A percentile compares a stretch with the other conserved stretches of the same genome.
These are phyloP conservation scores for Corythornis leucogaster DNA, from an alignment of 2,797 vertebrate species.

Conservation along the genomic window DNA sequence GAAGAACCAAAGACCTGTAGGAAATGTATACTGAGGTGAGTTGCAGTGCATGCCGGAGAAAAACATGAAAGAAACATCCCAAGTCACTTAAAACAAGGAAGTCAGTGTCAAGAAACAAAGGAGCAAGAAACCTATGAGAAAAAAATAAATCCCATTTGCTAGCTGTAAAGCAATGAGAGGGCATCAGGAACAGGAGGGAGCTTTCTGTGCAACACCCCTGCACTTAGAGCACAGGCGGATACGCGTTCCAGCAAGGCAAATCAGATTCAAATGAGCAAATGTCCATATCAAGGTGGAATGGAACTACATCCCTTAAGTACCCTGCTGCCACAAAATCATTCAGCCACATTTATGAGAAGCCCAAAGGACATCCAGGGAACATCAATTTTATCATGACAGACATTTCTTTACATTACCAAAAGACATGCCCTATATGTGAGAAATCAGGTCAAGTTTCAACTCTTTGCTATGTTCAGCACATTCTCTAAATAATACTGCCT, in stretches of 20 bases:
- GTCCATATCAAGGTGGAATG: constrained; percentile 29
- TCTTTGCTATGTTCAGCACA: constrained; percentile 37
- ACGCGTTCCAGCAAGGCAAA: neutral
- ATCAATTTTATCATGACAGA: constrained; percentile 61
- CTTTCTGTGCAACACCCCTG: neutral
- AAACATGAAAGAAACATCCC: neutral
- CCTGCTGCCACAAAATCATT: constrained; percentile 24
- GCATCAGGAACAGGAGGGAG: neutral
- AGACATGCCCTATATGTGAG: constrained; percentile 41
- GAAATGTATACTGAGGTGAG: neutral
- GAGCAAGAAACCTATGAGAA: neutral
- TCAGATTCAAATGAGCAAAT: constrained; percentile 3
- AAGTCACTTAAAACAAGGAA: neutral
- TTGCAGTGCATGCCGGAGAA: neutral
- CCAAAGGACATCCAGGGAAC: constrained; percentile 73
- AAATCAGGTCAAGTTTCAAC: constrained; percentile 46
- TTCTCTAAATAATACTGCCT: constrained; percentile 43
- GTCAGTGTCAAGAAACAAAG: neutral
- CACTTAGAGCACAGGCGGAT: neutral
- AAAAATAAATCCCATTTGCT: neutral
- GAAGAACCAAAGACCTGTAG: neutral
- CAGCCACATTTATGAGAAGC: constrained; percentile 47
- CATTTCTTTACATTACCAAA: constrained; percentile 55
- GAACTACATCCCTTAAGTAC: neutral
- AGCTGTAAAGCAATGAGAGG: constrained; percentile 2